These are phyloP conservation scores for Hirtodrosophila duncani DNA, from an alignment of 2,888 invertebrate genomes.

Conservation along the genomic window DNA sequence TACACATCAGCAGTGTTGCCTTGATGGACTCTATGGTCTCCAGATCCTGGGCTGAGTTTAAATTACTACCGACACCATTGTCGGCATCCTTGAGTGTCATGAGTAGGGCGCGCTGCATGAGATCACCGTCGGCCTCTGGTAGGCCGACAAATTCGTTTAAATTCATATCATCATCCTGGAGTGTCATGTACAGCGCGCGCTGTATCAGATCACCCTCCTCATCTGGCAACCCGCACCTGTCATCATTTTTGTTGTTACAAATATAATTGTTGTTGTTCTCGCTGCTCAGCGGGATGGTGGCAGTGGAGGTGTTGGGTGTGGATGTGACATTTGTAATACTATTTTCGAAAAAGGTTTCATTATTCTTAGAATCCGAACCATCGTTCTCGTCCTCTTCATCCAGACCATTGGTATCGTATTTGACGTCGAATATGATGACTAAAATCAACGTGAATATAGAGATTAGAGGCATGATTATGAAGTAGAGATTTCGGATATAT, in stretches of 20 bases:
- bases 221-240: slow-evolving; percentile 35
- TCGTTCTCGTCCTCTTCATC: slow-evolving; percentile 64
- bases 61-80: slow-evolving; percentile 8
- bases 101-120: slow-evolving; percentile 57
- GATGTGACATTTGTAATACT: slow-evolving; percentile 45
- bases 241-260: slow-evolving; percentile 53
- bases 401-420: slow-evolving; percentile 58
- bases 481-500: neutral
- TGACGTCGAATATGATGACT: slow-evolving; percentile 63
- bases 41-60: slow-evolving; percentile 12
- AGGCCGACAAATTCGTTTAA: no score
- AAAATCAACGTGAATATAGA: neutral
- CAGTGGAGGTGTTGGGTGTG: neutral
- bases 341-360: slow-evolving; percentile 60
- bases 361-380: slow-evolving; percentile 63
- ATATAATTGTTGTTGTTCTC: slow-evolving; percentile 62
- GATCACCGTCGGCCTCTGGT: slow-evolving; percentile 49
- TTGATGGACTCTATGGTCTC: slow-evolving; percentile 40
- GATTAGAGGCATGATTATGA: no score
- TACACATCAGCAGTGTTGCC: slow-evolving; percentile 30
- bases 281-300: slow-evolving; percentile 11
- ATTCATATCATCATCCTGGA: slow-evolving; percentile 48
- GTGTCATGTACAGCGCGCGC: slow-evolving; percentile 61
- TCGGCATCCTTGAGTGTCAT: slow-evolving; percentile 55
- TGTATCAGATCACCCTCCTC: slow-evolving; percentile 54